Evolutionary conservation across 2,888 invertebrate species (phyloP), one percentile per base, ranked within the genome.

Genomic region (Listrodromus nycthemerus): DNA sequence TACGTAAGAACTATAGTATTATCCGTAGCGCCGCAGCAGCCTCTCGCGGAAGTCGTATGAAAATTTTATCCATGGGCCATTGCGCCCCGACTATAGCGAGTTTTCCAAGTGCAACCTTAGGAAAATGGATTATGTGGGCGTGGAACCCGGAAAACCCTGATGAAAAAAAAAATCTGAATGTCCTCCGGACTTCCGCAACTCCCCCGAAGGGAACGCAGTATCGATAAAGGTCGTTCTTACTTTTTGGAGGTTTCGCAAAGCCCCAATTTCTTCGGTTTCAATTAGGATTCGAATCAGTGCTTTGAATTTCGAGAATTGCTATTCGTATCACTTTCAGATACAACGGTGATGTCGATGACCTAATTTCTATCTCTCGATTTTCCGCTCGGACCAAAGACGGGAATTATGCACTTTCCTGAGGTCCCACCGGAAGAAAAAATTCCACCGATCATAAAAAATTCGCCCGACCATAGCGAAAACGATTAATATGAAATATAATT

Each of bases 1-100:
- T 78, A 84, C 78, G 81, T 78, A 84, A 84, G 78, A 84, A 84
- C 74, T 74, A 81, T 81, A 81, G 76, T 75, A 81, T 81, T 78
- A 81, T 81, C 80, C 77, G 30, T 65, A 33, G 52, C 33, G 21
- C 67, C 73, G 55, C 73, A 48, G 24, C 45, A 73, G 63, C 73
- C 61, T 63, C 73, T 48, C n/a, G 48, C 63, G 21, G 61, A 65
- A 65, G 74, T 81, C 78, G 58, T 66, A 75, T 74, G 81, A 81
- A 84, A 84, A 84, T 84, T 77, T 84, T 48, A 74, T 67, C 76
- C 84, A 61, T 61, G 58, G 66, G 71, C 73, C 74, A 41, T 52
- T 48, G 65, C 69, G 16, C n/a, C 37, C 27, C 69, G 61, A 16
- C 30, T 45, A 27, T 78, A 58, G 33, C 58, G 21, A 70, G 74